Evolutionary conservation across 2,797 vertebrate species (phyloP), one percentile per base, ranked within the genome.

Genomic region (Pelochelys cantorii): DNA sequence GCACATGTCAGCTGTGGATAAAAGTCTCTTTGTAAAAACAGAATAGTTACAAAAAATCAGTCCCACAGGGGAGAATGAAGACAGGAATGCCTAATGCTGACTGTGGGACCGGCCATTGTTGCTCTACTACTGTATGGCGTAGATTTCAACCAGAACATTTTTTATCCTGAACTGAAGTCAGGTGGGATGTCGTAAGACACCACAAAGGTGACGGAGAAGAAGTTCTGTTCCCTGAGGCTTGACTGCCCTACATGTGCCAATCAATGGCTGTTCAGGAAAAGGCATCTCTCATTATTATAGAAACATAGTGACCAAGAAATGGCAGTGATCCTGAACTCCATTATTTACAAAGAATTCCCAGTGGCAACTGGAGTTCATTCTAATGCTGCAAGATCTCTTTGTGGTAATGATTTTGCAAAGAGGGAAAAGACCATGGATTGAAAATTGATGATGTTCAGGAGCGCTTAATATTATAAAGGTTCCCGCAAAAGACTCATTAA

Each of bases 301-400:
- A 95, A 97, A 95, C 90, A 93, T 91, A 95, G 34, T 3, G 34
- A 37, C 37, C n/a, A 71, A 37, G 86, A 65, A 80, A 92, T 90
- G 37, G 25, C 29, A 53, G 88, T 94, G 79, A 79, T 79, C 86
- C 62, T 0, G n/a, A 87, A 96, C 93, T 96, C 92, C 95, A 96
- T 93, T 95, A 92, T 96, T 96, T 97, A 97, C 95, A 96, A 95
- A 95, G 93, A 93, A 93, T 92, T 95, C 92, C 95, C 93, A 96
- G 75, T 37, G 90, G 95, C 93, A 93, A 94, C 95, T 96, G 60
- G 54, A 82, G 42, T 95, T 82, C 90, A 89, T 83, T 68, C 86
- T 85, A 94, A 86, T 75, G 92, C 80, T 87, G 54, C 93, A 96
- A 93, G 95, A 96, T 85, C 81, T 62, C 79, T 93, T 90, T 91